Base-by-base conservation (phyloP, 35 echinoderm and acorn worm genomes). In the Apostichopus parvimensis region DNA sequence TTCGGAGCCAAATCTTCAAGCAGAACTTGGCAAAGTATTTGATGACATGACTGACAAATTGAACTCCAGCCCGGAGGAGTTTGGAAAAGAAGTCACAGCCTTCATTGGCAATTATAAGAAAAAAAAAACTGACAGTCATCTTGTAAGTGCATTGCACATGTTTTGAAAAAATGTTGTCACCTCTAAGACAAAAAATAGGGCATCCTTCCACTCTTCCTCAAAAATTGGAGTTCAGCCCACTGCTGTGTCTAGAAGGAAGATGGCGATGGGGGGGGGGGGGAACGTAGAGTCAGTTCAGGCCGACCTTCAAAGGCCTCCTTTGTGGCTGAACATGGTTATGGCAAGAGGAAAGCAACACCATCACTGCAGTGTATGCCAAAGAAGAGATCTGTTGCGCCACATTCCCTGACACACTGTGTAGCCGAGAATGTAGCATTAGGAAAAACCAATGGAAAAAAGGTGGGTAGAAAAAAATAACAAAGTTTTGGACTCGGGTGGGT, bases 331-430 rank as follows among this genome's bases (percentile, higher is more conserved):
- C 71, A 73, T 73, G 71, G 71, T 14, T 73, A 73, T 73, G 71
- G 71, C 71, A 73, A 73, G 71, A 21, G 71, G 21, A 73, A 73
- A 73, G 13, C 13, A 15, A 21, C 71, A 73, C 71, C 71, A 73
- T 73, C 71, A 73, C 71, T 73, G 71, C 71, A 73, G 71, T 73
- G 71, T 73, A 73, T 73, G 71, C 71, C 71, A 73, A 73, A 73
- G 71, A 73, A 73, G 71, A 73, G 71, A 73, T 73, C 71, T 73
- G 71, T 73, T 73, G 71, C 71, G 21, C 71, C 71, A 73, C 71
- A 73, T 73, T 73, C 21, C 71, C 71, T 73, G 71, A 15, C 71
- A 15, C 71, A 73, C 71, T 73, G 71, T 73, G 71, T 73, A 73
- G 71, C 71, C 21, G 71, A 73, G 71, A 73, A 73, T 73, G 71